Conservation (phyloP, 2,888 invertebrate species). For the Limnephilus marmoratus region DNA sequence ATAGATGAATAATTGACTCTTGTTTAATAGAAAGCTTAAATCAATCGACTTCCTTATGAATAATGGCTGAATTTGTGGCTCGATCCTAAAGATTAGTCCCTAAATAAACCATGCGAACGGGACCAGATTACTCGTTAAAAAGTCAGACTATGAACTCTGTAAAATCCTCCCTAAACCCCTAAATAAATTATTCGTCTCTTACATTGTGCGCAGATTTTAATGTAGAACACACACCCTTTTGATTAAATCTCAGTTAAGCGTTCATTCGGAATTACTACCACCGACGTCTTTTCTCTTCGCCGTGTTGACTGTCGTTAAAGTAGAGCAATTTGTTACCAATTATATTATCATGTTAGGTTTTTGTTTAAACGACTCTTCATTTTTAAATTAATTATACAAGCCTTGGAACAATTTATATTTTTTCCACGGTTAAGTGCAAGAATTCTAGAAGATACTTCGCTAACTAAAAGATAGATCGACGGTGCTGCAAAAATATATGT, state of each 20-base stretch:
- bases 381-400: background rate
- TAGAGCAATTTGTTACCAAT: slow-evolving; percentile 9
- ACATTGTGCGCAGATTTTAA: slow-evolving; percentile 57
- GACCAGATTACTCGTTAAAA: slow-evolving; percentile 60
- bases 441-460: background rate
- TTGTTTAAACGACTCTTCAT: background rate
- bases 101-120: slow-evolving; percentile 54
- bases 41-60: background rate
- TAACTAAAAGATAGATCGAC: background rate
- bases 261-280: slow-evolving; percentile 12
- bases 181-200: slow-evolving; percentile 61
- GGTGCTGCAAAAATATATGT: background rate
- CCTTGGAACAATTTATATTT: too few species aligned
- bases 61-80: slow-evolving; percentile 35
- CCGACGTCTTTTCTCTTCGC: too few species aligned
- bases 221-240: slow-evolving; percentile 52
- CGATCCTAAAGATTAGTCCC: slow-evolving; percentile 50
- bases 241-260: slow-evolving; percentile 50
- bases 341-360: background rate
- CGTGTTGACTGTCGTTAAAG: background rate
- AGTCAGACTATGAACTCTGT: slow-evolving; percentile 60
- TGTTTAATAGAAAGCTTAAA: background rate
- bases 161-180: slow-evolving; percentile 57
- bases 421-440: background rate
- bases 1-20: background rate